Evolutionary conservation across 2,113 vertebrate genomes (phyloP).

Genomic region (Plestiodon gilberti): DNA sequence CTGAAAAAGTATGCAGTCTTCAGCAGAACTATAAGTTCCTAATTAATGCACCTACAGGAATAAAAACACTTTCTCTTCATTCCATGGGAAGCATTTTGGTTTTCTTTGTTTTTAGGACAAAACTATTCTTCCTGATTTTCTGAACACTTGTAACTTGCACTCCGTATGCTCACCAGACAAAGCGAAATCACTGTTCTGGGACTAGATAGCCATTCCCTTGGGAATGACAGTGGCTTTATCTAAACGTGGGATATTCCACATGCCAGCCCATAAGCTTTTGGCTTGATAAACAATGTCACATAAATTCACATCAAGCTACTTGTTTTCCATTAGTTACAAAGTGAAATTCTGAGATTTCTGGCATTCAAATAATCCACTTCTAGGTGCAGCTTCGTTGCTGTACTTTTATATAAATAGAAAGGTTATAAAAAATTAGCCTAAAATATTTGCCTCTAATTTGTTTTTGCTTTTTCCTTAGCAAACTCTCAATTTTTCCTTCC

Average conservation of each 20-base stretch:
- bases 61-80: not conserved
- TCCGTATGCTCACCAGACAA: slow-evolving; percentile 11
- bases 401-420: slow-evolving; percentile 49
- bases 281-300: not conserved
- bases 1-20: slow-evolving; percentile 30
- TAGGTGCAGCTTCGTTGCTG: slow-evolving; percentile 42
- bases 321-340: slow-evolving; percentile 40
- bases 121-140: not conserved
- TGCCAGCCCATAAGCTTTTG: not conserved
- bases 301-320: not conserved
- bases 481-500: slow-evolving; percentile 30
- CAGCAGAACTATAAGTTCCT: slow-evolving; percentile 25
- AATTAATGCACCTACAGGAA: not conserved
- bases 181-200: slow-evolving; percentile 21
- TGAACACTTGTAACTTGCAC: slow-evolving; percentile 24
- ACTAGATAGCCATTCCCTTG: slow-evolving; percentile 19
- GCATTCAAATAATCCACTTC: slow-evolving; percentile 38
- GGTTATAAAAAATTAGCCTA: slow-evolving; percentile 42
- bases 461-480: slow-evolving; percentile 62
- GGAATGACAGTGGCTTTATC: not conserved
- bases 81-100: not conserved
- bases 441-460: slow-evolving; percentile 50
- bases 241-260: slow-evolving; percentile 21
- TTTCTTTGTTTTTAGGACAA: slow-evolving; percentile 34
- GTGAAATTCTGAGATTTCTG: slow-evolving; percentile 31